Conservation (phyloP, 2,797 vertebrate species). For the Acipenser oxyrinchus region DNA sequence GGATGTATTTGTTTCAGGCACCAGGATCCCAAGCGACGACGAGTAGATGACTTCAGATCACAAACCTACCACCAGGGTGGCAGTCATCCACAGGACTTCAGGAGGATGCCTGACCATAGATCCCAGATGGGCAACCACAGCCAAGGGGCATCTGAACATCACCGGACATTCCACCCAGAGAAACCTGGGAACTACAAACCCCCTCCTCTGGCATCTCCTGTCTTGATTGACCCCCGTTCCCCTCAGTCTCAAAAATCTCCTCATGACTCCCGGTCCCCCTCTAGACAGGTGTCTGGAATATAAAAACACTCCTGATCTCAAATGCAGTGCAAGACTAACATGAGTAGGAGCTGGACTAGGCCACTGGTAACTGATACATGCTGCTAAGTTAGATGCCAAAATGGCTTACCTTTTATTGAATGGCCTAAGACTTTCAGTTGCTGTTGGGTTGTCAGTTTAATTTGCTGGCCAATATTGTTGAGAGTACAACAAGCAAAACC, state of each 20-base stretch:
- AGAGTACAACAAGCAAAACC: too few species aligned
- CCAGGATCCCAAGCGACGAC: constrained; percentile 81
- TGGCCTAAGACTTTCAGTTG: constrained; percentile 29
- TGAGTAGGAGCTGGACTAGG: constrained; percentile 45
- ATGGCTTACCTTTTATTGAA: constrained; percentile 25
- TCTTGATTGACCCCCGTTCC: constrained; percentile 78
- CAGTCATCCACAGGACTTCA: constrained; percentile 80
- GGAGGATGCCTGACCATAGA: constrained; percentile 84
- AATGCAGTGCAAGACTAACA: constrained; percentile 85
- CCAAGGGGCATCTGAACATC: constrained; percentile 78
- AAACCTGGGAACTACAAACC: constrained; percentile 72
- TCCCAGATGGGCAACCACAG: constrained; percentile 61
- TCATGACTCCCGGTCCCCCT: constrained; percentile 78
- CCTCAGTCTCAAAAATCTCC: constrained; percentile 89
- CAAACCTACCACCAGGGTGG: constrained; percentile 67
- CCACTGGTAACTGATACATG: constrained; percentile 41
- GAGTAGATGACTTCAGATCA: constrained; percentile 78
- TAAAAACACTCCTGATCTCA: constrained; percentile 77
- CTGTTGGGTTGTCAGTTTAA: constrained; percentile 1
- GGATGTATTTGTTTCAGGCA: constrained; percentile 56
- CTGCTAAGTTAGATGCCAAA: constrained; percentile 44
- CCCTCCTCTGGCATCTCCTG: constrained; percentile 45
- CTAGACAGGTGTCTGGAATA: constrained; percentile 77
- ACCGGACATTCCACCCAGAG: constrained; percentile 81
- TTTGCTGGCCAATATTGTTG: constrained; percentile 23